Conservation (phyloP, 1,140 invertebrate genomes). For the Sycophila sp. region DNA sequence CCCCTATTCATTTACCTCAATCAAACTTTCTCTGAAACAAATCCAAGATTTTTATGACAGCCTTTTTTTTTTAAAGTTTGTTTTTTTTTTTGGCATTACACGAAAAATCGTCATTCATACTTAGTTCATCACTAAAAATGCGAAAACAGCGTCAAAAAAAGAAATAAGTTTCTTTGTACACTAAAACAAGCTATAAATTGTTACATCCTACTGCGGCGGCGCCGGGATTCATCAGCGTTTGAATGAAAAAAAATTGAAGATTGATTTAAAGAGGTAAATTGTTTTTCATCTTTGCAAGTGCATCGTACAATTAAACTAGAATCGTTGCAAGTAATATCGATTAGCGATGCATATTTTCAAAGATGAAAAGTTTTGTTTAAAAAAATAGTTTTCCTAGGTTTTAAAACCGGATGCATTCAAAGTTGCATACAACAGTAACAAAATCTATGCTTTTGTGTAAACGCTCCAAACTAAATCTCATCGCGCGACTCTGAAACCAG, state of each 20-base stretch:
- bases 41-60: slow-evolving; percentile 53
- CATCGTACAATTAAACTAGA: no score
- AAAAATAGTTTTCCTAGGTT: slow-evolving; percentile 23
- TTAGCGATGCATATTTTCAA: no score
- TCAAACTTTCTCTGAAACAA: slow-evolving; percentile 14
- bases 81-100: slow-evolving; percentile 62
- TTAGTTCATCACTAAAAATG: slow-evolving; percentile 22
- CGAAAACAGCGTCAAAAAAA: slow-evolving; percentile 31
- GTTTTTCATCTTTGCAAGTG: no score
- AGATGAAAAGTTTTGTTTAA: slow-evolving; percentile 28
- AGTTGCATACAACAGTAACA: slow-evolving; percentile 18
- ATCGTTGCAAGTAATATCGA: no score
- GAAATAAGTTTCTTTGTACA: slow-evolving; percentile 26
- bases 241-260: slow-evolving; percentile 22
- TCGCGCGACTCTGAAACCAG: slow-evolving; percentile 25
- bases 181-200: slow-evolving; percentile 9
- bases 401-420: slow-evolving; percentile 11
- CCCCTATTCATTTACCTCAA: slow-evolving; percentile 9
- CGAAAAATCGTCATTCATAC: slow-evolving; percentile 42
- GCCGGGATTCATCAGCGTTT: slow-evolving; percentile 4
- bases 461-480: slow-evolving; percentile 10
- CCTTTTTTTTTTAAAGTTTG: slow-evolving; percentile 62
- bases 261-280: no score
- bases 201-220: not conserved
- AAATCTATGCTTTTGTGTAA: slow-evolving; percentile 20